Percentiles rank a stretch among this genome's conserved stretches.
phyloP scores from a whole-genome alignment of 2,113 vertebrate species.

The Poicephalus meyeri region DNA sequence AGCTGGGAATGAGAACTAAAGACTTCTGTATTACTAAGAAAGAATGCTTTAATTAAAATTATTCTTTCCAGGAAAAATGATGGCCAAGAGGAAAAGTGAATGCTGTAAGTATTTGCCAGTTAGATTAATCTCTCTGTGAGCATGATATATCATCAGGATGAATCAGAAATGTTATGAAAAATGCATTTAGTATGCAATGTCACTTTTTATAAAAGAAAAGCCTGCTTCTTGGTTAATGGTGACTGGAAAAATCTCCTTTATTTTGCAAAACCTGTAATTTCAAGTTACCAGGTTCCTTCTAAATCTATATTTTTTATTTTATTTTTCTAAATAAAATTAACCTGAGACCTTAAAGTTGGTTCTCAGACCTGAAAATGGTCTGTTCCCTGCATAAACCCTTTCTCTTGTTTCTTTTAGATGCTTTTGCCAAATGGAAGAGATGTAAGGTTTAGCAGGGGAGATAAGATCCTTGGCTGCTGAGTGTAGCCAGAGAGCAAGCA shows the following conservation, averaged over 20 bases:
- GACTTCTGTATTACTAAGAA: not conserved
- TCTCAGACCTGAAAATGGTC: not conserved
- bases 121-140: conserved; percentile 6
- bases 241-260: not conserved
- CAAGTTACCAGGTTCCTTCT: not conserved
- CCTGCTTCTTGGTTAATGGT: not conserved
- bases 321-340: not conserved
- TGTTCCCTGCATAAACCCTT: not conserved
- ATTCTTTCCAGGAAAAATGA: not conserved
- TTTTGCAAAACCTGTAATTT: not conserved
- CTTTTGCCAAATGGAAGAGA: not conserved
- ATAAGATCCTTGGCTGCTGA: not conserved
- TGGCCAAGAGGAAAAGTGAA: conserved; percentile 12
- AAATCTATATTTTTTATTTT: not conserved
- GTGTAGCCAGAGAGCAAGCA: not conserved
- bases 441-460: not conserved
- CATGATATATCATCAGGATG: not conserved
- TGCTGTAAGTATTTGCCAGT: not conserved
- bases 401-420: not conserved
- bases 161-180: conserved; percentile 36
- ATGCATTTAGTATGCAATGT: not conserved
- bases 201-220: not conserved
- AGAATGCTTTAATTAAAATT: conserved; percentile 19
- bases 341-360: not conserved
- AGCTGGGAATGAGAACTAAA: not conserved